Conservation (phyloP, 2,888 invertebrate genomes). For the Cantharis flavilabris region DNA sequence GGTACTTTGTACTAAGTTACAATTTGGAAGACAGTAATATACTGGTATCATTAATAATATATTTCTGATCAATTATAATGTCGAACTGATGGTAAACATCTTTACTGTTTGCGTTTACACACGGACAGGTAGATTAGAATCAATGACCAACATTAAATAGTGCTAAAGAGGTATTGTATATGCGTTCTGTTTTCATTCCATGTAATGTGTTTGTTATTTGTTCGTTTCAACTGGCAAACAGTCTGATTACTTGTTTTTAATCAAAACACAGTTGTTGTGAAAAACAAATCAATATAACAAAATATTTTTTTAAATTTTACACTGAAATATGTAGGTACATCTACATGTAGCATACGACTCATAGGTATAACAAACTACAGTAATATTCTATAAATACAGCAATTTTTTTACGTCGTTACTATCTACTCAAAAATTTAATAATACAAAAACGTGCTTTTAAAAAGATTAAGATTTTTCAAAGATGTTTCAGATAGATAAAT, state of each 20-base stretch:
- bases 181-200: conserved; percentile 3
- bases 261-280: background rate
- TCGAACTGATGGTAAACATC: background rate
- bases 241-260: background rate
- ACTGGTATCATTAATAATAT: background rate
- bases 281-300: background rate
- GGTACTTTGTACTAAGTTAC: background rate
- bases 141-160: conserved; percentile 4
- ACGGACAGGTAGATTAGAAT: conserved; percentile 11
- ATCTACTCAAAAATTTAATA: background rate
- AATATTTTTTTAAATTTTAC: background rate
- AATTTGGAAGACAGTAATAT: background rate
- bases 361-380: background rate
- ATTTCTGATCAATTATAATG: background rate
- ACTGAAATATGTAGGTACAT: background rate
- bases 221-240: conserved; percentile 7
- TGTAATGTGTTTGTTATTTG: conserved; percentile 16
- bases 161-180: background rate
- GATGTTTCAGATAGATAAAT: background rate
- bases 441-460: conserved; percentile 4
- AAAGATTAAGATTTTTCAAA: conserved; percentile 4
- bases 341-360: background rate
- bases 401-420: background rate
- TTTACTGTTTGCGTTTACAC: background rate
- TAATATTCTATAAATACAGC: background rate